phyloP scores from a whole-genome alignment of 1,140 invertebrate species.

The Drosophila virilis region DNA sequence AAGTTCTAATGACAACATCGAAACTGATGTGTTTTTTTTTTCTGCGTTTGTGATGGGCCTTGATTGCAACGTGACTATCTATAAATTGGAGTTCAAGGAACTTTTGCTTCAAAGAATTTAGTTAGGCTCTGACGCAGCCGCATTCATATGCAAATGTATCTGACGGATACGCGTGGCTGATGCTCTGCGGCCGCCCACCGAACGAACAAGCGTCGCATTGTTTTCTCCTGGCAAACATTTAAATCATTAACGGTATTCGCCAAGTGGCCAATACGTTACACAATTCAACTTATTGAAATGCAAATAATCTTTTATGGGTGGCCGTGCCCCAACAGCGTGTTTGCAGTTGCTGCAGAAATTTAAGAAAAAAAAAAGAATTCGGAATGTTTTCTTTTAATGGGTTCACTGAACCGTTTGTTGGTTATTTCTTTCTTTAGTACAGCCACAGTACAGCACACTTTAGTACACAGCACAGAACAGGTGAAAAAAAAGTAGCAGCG shows the following conservation, averaged over 20 bases:
- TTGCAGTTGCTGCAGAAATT: constrained; percentile 24
- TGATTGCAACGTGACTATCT: constrained; percentile 35
- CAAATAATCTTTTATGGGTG: constrained; percentile 53
- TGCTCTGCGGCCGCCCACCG: constrained; percentile 14
- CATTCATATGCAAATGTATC: constrained; percentile 74
- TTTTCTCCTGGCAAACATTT: constrained; percentile 35
- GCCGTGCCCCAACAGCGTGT: constrained; percentile 3
- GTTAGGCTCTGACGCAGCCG: not conserved
- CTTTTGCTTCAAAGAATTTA: constrained; percentile 39
- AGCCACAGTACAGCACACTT: too few relatives aligned
- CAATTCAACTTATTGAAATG: constrained; percentile 75
- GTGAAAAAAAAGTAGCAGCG: constrained; percentile 16
- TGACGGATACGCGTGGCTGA: constrained; percentile 70
- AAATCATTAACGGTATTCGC: constrained; percentile 65
- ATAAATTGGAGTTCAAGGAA: constrained; percentile 70
- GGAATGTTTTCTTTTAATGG: constrained; percentile 42
- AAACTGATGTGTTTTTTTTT: not conserved
- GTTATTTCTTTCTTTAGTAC: constrained; percentile 19
- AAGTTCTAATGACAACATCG: constrained; percentile 11
- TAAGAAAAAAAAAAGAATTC: constrained; percentile 26
- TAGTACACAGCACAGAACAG: not conserved
- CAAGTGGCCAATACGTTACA: constrained; percentile 41
- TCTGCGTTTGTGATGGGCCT: not conserved
- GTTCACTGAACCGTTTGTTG: constrained; percentile 59
- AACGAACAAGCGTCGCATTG: constrained; percentile 47